phyloP scores from a whole-genome alignment of 2,113 vertebrate genomes.

The Pteruthius melanotis region DNA sequence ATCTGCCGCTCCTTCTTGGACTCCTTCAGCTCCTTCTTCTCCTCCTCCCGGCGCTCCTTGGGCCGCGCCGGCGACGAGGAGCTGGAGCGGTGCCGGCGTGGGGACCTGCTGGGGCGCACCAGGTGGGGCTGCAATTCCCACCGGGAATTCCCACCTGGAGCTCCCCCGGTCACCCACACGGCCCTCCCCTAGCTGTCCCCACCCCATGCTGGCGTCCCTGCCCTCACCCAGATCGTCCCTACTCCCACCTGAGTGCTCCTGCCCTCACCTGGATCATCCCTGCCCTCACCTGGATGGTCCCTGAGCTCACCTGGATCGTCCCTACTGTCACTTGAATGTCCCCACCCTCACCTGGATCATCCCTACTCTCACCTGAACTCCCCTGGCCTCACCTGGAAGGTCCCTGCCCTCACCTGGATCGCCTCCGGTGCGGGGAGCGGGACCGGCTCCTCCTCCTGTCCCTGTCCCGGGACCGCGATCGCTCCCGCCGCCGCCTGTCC shows the following conservation, averaged over 20 bases:
- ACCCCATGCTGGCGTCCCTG: neutral
- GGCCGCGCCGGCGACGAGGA: conserved; percentile 83
- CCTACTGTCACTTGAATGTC: too few relatives aligned
- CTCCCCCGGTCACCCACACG: neutral
- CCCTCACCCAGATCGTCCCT: too few relatives aligned
- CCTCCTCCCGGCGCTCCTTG: conserved; percentile 89
- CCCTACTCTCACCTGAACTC: neutral
- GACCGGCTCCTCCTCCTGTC: conserved; percentile 88
- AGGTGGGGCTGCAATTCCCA: neutral
- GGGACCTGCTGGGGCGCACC: conserved; percentile 69
- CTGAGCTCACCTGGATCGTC: neutral
- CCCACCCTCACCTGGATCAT: conserved; percentile 81
- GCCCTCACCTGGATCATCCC: too few relatives aligned
- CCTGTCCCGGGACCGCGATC: conserved; percentile 87
- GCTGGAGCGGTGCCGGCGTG: conserved; percentile 85
- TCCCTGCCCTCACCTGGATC: conserved; percentile 81
- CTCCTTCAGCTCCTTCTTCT: conserved; percentile 83
- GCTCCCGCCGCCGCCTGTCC: conserved; percentile 86
- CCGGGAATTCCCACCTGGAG: neutral
- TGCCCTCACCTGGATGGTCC: too few relatives aligned
- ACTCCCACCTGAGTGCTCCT: too few relatives aligned
- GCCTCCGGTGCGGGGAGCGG: conserved; percentile 87
- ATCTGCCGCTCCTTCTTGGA: conserved; percentile 87
- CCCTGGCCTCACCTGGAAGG: neutral
- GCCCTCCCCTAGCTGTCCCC: neutral